Evolutionary conservation across 1,140 invertebrate genomes (phyloP), one percentile per base, ranked within the genome.

Genomic region (Ganaspis sp.): DNA sequence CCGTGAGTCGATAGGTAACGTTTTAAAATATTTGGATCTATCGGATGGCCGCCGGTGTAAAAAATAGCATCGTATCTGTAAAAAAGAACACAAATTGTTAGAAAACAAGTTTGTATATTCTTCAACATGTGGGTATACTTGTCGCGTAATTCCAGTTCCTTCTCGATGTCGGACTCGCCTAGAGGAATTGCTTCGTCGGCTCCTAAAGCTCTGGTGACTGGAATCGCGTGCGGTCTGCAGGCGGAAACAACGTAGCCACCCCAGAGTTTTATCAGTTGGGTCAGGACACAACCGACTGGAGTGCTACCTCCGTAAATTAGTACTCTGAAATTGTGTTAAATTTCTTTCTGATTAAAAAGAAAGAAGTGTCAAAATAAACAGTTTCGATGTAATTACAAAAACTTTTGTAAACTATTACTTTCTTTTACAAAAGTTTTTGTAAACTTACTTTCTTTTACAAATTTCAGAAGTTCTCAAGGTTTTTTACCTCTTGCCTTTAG

Each of bases 231-330:
- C 37, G 88, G 80, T 83, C 88, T 91, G 78, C 94, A 94, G 15
- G 93, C 92, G 1, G 92, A 91, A 9, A 93, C 92, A 9, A 94
- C 91, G 71, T 92, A 81, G 38, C 92, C 93, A 34, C 94, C 94
- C 94, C 95, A 96, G 11, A 93, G 87, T 80, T 93, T 94, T 49
- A 95, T 89, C 45, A 96, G 86, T 89, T 96, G 95, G 69, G 94
- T 93, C 45, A 95, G 92, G 81, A 96, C 93, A 83, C 94, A 94
- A 29, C 95, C 95, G 23, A 95, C 92, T 17, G 95, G 93, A 23
- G 94, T 95, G 79, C 93, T 93, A 23, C 94, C 95, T 64, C 93
- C 94, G 85, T 93, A 93, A 72, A 96, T 89, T 12, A 96, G 90
- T 74, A 96, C 90, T 83, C 95, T 95, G 75, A 64, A 80, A 81